A percentile compares a stretch with the other conserved stretches of the same genome.
Conservation (phyloP, 2,888 invertebrate species). For the Archaeoteleia sp. region DNA sequence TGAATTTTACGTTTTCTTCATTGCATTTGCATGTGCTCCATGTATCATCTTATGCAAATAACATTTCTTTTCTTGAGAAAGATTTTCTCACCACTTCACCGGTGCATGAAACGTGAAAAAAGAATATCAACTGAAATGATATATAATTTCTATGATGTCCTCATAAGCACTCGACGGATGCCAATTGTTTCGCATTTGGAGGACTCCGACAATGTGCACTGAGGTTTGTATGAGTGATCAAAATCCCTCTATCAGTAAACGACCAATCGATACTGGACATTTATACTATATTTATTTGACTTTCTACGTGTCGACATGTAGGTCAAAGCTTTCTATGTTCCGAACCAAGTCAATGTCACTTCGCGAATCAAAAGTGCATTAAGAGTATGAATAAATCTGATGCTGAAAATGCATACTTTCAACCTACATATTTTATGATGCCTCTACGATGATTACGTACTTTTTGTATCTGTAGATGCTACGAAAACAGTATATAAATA, state of each 20-base stretch:
- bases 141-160: constrained; percentile 31
- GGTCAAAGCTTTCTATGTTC: constrained; percentile 23
- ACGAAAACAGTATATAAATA: too few species aligned
- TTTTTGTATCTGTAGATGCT: constrained; percentile 2
- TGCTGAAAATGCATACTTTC: too few species aligned
- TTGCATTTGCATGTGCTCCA: constrained; percentile 11
- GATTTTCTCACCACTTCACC: constrained; percentile 19
- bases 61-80: constrained; percentile 8
- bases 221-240: constrained; percentile 27
- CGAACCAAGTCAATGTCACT: constrained; percentile 26
- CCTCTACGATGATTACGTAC: too few species aligned
- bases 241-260: constrained; percentile 34
- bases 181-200: constrained; percentile 30
- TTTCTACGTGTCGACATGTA: constrained; percentile 20
- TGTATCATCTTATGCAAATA: background rate
- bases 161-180: constrained; percentile 30
- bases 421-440: too few species aligned
- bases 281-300: constrained; percentile 34
- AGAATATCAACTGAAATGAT: constrained; percentile 33
- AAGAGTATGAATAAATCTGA: constrained; percentile 4
- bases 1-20: constrained; percentile 1
- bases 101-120: constrained; percentile 33
- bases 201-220: constrained; percentile 26
- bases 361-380: constrained; percentile 4
- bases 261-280: constrained; percentile 41